Base-by-base conservation (phyloP, 30 jellyfish, hydroid and myxozoan species). In the Chrysaora quinquecirrha region DNA sequence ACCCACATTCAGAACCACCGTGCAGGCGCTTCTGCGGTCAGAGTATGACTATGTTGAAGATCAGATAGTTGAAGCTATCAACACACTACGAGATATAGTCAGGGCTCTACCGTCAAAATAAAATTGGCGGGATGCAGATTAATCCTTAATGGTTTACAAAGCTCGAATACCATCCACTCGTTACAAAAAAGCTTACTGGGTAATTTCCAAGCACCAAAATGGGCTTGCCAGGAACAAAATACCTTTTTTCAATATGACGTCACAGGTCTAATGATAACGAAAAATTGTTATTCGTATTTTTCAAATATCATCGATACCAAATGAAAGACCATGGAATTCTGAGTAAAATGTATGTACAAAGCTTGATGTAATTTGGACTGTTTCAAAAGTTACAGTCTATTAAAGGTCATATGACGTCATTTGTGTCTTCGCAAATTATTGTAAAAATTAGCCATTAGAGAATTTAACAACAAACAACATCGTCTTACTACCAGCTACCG, bases 191-290 rank as follows among this genome's bases (percentile, higher is more conserved):
- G 68, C 68, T 52, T 7, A 52, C 68, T 52, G 68, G 68, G 68
- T 20, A 52, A 19, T 20, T 52, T 52, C 68, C 68, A 52, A 52
- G 68, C 68, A 52, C 68, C 68, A 52, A 52, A 52, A 52, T 52
- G 68, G 68, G 68, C 68, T 52, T 52, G 68, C 68, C 68, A 52
- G 68, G 68, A 52, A 12, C 68, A 52, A 52, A 52, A 52, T 52
- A 19, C 68, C 29, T 20, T 52, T 52, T 52, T 20, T 25, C 68
- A 12, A 20, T 52, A 52, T 52, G 68, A 20, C 68, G 24, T 52
- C 68, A 52, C 29, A 52, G 68, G 68, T 25, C 68, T 52, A 52
- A 52, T 52, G 19, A 19, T 52, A 52, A 52, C 68, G 9, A 3
- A 52, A 52, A 19, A 4, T 10, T 52, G 19, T 52, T 52, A 4